A percentile compares a stretch with the other conserved stretches of the same genome.
Evolutionary conservation across 2,888 invertebrate genomes (phyloP).

Genomic region (Synergus gifuensis): DNA sequence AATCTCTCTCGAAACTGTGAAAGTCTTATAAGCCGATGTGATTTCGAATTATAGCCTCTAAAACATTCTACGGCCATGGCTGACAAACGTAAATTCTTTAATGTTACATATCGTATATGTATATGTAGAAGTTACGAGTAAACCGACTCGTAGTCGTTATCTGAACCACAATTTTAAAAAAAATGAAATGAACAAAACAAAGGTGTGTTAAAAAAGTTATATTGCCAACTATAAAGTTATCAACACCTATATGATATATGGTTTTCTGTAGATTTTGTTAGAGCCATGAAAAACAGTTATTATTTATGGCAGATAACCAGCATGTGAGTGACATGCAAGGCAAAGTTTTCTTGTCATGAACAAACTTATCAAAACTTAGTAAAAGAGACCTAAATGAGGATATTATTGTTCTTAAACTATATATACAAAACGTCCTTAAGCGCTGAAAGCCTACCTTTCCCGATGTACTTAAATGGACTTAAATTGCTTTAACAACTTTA

Average conservation of each 20-base stretch:
- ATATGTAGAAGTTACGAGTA: not conserved
- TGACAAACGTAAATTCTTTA: not conserved
- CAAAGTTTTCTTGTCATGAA: not conserved
- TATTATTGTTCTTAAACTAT: not conserved
- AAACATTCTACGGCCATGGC: not conserved
- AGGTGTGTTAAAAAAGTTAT: not conserved
- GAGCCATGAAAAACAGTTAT: not conserved
- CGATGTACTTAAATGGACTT: not conserved
- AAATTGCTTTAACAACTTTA: conserved; percentile 10
- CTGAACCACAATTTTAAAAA: not conserved
- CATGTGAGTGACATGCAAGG: not conserved
- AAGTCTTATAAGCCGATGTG: not conserved
- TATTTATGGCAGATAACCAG: not conserved
- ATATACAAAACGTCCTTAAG: not conserved
- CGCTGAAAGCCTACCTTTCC: not conserved
- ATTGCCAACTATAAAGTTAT: not conserved
- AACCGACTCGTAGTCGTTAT: conserved; percentile 5
- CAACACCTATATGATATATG: not conserved
- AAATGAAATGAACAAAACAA: not conserved
- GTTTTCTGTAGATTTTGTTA: no score
- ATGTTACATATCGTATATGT: conserved; percentile 3
- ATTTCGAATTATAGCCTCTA: conserved; percentile 1
- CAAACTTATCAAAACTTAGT: not conserved
- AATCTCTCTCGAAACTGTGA: not conserved
- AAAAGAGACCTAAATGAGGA: not conserved